Percentiles rank a stretch among this genome's conserved stretches.
Evolutionary conservation across 2,888 invertebrate species (phyloP).

Genomic region (Neoitamus cyanurus): DNA sequence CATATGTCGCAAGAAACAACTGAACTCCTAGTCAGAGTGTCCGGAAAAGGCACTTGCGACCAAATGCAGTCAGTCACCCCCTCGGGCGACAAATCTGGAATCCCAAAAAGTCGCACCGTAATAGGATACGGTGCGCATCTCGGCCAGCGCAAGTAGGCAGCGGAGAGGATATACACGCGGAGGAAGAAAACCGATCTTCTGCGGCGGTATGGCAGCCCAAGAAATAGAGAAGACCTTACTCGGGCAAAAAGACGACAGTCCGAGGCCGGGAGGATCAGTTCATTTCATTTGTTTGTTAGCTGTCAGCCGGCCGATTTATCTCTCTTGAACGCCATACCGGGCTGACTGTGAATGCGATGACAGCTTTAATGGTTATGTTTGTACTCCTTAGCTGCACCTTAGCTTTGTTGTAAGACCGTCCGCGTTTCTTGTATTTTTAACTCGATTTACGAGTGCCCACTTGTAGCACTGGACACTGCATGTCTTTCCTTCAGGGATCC

Average conservation of each 20-base stretch:
- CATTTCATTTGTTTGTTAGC: constrained; percentile 56
- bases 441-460: constrained; percentile 45
- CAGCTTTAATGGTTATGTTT: constrained; percentile 54
- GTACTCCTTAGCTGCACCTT: constrained; percentile 45
- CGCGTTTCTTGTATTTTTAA: constrained; percentile 34
- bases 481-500: not conserved
- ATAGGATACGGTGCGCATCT: constrained; percentile 10
- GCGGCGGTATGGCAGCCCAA: constrained; percentile 23
- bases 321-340: constrained; percentile 48
- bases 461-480: not conserved
- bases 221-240: constrained; percentile 31
- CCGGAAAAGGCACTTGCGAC: not conserved
- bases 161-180: not conserved
- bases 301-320: constrained; percentile 56
- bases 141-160: constrained; percentile 10
- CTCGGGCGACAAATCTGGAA: constrained; percentile 1
- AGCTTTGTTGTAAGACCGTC: constrained; percentile 44
- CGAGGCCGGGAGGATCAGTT: constrained; percentile 42
- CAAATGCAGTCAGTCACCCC: not conserved
- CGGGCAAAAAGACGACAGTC: constrained; percentile 7
- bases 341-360: constrained; percentile 54
- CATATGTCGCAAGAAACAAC: constrained; percentile 21
- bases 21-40: not conserved
- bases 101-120: constrained; percentile 1
- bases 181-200: constrained; percentile 26